Conservation (phyloP, 2,888 invertebrate genomes). For the Cerceris ruficornis region DNA sequence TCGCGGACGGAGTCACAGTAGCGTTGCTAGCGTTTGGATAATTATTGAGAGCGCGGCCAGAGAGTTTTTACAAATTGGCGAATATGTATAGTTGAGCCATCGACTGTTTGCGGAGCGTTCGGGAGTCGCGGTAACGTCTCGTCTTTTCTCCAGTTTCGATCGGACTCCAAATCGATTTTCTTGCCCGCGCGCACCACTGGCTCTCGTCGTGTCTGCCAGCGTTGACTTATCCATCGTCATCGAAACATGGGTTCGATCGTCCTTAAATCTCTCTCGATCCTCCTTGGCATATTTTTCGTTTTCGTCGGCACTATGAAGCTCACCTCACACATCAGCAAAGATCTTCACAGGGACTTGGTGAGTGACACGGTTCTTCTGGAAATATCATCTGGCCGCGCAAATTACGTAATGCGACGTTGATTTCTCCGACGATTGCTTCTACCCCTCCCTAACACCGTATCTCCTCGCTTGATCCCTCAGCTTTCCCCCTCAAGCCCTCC, state of each 20-base stretch:
- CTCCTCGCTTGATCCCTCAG: neutral
- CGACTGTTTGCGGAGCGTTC: constrained; percentile 1
- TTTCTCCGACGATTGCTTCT: neutral
- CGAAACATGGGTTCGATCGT: constrained; percentile 88
- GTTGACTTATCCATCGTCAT: constrained; percentile 26
- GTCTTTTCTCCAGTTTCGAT: constrained; percentile 32
- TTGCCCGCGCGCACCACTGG: neutral
- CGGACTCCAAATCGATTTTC: constrained; percentile 54
- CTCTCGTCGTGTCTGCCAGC: neutral
- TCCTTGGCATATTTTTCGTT: constrained; percentile 96
- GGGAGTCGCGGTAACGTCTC: constrained; percentile 30
- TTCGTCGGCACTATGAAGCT: constrained; percentile 97
- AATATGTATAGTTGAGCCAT: constrained; percentile 38
- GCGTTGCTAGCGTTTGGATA: constrained; percentile 37
- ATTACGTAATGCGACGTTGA: constrained; percentile 43
- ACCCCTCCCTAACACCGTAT: neutral
- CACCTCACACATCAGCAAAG: constrained; percentile 95
- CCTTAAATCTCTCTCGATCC: constrained; percentile 93
- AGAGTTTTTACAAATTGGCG: constrained; percentile 23
- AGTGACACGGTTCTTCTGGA: constrained; percentile 78
- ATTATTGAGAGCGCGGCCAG: constrained; percentile 33
- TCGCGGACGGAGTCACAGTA: constrained; percentile 49
- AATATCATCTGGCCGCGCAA: neutral
- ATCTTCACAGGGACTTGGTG: constrained; percentile 98
- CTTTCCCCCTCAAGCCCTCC: no score